Base-by-base conservation (phyloP, 2,888 invertebrate species). In the Perithous albicinctus region DNA sequence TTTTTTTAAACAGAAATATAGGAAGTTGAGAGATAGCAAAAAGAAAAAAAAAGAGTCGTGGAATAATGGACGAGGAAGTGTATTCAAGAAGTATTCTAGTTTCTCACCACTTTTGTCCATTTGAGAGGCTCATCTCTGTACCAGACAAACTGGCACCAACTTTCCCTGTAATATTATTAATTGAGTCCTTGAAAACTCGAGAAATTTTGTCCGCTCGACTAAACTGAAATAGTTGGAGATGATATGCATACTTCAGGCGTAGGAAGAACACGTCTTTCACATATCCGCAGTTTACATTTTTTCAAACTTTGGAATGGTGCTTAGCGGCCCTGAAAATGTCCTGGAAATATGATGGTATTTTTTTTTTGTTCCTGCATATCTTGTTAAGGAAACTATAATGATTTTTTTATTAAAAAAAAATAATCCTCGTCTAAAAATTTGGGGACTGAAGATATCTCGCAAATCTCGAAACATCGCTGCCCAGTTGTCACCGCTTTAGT, bases 91-190 rank as follows among this genome's bases (percentile, higher is more conserved):
- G 41, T 26, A 56, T 64, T 70, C 56, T 66, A 75, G 70, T 76
- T 66, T 76, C 48, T 66, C 70, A 64, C 15, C 56, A 63, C 54
- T 74, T 67, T 69, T 38, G 51, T 48, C 48, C 54, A 54, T 79
- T 79, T 69, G 46, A 3, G 29, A 10, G n/a, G n/a, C 29, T 56
- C 54, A 29, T 35, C 41, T 54, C 43, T 56, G n/a, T 41, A 41
- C 26, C 10, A 20, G n/a, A 67, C 43, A 35, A 7, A 12, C 41
- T 38, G 2, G 46, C 18, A 5, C 29, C 20, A 15, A 1, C 12
- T 1, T 70, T 48, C 29, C 18, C 15, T 23, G 1, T 5, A 29
- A 29, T 63, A 63, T 29, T 41, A 73, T 54, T 63, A 54, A 79
- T 74, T 54, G 18, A 29, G 35, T 32, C 3, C 38, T 29, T 5